phyloP scores from a whole-genome alignment of 2,113 vertebrate genomes.

The Zapus hudsonius region DNA sequence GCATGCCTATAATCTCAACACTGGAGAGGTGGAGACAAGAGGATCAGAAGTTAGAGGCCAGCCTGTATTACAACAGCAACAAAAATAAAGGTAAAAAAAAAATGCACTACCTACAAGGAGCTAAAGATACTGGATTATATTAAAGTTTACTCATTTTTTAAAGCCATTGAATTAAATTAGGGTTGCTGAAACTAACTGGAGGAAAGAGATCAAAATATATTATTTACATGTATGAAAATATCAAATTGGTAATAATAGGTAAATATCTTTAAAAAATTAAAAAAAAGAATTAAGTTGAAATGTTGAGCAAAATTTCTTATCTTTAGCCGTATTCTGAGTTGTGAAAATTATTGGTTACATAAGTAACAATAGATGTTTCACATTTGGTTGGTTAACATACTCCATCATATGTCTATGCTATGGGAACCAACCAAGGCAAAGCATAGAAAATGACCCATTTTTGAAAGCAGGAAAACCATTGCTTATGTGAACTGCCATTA shows the following conservation, averaged over 20 bases:
- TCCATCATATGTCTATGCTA: not conserved
- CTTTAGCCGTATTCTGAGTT: not conserved
- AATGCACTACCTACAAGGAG: not conserved
- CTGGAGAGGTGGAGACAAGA: not conserved
- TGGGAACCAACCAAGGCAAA: not conserved
- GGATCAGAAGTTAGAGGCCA: not conserved
- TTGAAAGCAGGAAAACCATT: not conserved
- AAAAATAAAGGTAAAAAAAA: not conserved
- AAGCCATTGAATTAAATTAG: too few relatives aligned
- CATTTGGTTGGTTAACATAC: not conserved
- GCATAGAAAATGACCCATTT: not conserved
- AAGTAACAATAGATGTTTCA: constrained; percentile 15
- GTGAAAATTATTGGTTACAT: constrained; percentile 39
- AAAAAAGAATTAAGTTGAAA: not conserved
- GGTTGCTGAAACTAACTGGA: too few relatives aligned
- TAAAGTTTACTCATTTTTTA: not conserved
- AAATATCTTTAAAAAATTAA: too few relatives aligned
- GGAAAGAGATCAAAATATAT: too few relatives aligned
- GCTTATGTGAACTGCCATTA: not conserved
- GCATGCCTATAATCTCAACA: not conserved
- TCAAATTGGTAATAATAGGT: too few relatives aligned
- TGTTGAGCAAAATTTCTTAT: not conserved
- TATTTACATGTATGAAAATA: too few relatives aligned
- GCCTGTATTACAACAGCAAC: not conserved
- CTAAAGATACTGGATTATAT: not conserved